phyloP scores from a whole-genome alignment of 2,113 vertebrate species.

The Lepus timidus region DNA sequence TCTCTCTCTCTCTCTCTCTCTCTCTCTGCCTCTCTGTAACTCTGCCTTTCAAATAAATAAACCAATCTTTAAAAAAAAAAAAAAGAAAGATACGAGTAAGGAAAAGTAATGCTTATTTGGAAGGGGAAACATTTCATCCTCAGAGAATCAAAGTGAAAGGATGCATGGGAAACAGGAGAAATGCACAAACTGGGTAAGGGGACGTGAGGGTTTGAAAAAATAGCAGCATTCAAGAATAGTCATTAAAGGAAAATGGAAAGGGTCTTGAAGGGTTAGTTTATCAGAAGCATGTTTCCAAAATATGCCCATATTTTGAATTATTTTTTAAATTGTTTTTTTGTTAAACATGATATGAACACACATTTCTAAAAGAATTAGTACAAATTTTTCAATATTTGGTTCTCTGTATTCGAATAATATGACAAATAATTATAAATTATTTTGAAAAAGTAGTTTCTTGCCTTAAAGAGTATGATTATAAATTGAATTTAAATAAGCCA shows the following conservation, averaged over 20 bases:
- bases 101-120: background rate
- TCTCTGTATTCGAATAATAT: background rate
- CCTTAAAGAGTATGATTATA: constrained; percentile 8
- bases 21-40: too few species aligned
- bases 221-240: background rate
- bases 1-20: too few species aligned
- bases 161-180: background rate
- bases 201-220: background rate
- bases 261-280: background rate
- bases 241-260: background rate
- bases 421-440: background rate
- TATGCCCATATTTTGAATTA: background rate
- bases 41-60: too few species aligned
- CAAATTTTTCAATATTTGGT: constrained; percentile 23
- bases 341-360: background rate
- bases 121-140: background rate
- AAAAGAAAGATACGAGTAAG: background rate
- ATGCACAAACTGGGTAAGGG: background rate
- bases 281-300: background rate
- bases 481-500: constrained; percentile 54
- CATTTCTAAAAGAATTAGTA: background rate
- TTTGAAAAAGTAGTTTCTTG: constrained; percentile 29
- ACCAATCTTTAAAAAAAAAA: too few species aligned
- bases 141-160: background rate
- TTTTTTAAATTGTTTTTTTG: constrained; percentile 43